Percentiles rank a stretch among this genome's conserved stretches.
Evolutionary conservation across 2,797 vertebrate genomes (phyloP).

Genomic region (Antennarius maculatus): DNA sequence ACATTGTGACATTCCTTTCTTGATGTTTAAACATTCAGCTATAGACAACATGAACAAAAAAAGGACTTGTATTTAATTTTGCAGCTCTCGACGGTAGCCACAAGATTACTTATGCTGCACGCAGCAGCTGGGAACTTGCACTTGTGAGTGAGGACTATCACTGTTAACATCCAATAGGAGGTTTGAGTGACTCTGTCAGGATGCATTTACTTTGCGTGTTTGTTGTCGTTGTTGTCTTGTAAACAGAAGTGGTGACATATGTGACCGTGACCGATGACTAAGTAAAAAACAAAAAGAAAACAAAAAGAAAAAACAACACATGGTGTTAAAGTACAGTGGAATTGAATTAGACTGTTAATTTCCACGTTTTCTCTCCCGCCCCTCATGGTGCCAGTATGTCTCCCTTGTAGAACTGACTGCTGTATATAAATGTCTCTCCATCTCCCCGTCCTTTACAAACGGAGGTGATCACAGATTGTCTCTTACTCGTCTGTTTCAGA

Average conservation of each 20-base stretch:
- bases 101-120: slow-evolving; percentile 54
- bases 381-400: slow-evolving; percentile 66
- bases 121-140: slow-evolving; percentile 58
- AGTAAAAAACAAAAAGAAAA: slow-evolving; percentile 52
- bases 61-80: slow-evolving; percentile 38
- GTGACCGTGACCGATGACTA: slow-evolving; percentile 70
- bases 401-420: slow-evolving; percentile 57
- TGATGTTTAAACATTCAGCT: slow-evolving; percentile 60
- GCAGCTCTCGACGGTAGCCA: slow-evolving; percentile 66
- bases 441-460: slow-evolving; percentile 43
- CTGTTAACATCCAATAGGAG: slow-evolving; percentile 58
- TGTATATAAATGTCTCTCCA: slow-evolving; percentile 63
- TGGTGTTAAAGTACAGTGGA: slow-evolving; percentile 67
- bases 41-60: slow-evolving; percentile 46
- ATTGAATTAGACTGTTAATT: slow-evolving; percentile 80
- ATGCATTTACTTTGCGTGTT: slow-evolving; percentile 67
- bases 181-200: slow-evolving; percentile 70
- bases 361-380: slow-evolving; percentile 37
- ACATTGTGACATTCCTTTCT: slow-evolving; percentile 71
- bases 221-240: slow-evolving; percentile 65
- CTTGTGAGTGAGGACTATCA: slow-evolving; percentile 74
- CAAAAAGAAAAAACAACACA: slow-evolving; percentile 49
- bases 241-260: slow-evolving; percentile 69
- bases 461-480: slow-evolving; percentile 41
- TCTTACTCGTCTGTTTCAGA: slow-evolving; percentile 34